Percentiles rank a stretch among this genome's conserved stretches.
These are phyloP conservation scores for Pomatostomus ruficeps DNA, from an alignment of 2,113 vertebrate genomes.

Conservation along the genomic window DNA sequence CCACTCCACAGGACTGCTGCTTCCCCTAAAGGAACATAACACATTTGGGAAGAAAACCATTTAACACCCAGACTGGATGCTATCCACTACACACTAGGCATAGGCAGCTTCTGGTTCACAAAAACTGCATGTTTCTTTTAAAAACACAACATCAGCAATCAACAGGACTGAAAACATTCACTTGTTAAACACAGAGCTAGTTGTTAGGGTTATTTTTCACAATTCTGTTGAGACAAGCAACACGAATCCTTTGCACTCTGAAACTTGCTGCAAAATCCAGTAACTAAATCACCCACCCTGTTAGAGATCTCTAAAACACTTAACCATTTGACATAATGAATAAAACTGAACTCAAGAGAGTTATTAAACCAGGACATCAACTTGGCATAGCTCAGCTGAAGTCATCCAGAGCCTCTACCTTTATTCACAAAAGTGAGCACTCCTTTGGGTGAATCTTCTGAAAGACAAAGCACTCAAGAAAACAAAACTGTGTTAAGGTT, in stretches of 20 bases:
- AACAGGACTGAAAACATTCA: background rate
- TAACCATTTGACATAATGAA: background rate
- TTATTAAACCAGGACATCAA: background rate
- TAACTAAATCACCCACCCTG: fast-evolving
- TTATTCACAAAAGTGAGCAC: background rate
- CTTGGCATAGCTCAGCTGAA: background rate
- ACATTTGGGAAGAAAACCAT: background rate
- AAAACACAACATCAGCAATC: background rate
- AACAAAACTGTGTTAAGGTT: background rate
- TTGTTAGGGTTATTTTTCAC: background rate
- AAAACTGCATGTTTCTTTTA: background rate
- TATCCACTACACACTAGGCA: background rate
- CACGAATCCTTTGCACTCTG: background rate
- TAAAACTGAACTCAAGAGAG: background rate
- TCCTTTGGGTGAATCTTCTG: background rate
- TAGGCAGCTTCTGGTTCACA: background rate
- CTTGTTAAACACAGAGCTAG: background rate
- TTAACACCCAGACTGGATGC: background rate
- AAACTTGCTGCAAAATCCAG: background rate
- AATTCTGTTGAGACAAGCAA: background rate
- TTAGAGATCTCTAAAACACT: background rate
- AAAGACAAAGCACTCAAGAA: background rate
- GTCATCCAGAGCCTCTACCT: background rate
- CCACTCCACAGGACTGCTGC: background rate
- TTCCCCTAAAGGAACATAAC: background rate